Evolutionary conservation across 2,797 vertebrate genomes (phyloP).

Genomic region (Acomys russatus): DNA sequence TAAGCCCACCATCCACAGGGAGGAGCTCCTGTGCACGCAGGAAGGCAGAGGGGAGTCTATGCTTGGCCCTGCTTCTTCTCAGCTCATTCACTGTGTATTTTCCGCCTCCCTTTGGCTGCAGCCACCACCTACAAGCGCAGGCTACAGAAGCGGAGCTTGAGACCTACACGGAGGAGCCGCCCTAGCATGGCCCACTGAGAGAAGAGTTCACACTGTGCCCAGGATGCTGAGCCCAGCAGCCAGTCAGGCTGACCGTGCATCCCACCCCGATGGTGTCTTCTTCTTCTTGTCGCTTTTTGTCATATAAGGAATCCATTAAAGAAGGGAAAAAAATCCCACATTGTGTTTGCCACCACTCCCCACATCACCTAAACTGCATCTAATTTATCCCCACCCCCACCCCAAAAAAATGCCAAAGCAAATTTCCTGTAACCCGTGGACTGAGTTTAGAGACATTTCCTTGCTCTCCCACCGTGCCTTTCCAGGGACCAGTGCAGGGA

Average conservation of each 20-base stretch:
- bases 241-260: slow-evolving; percentile 89
- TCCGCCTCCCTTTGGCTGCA: slow-evolving; percentile 82
- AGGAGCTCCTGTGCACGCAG: not conserved
- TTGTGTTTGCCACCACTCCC: slow-evolving; percentile 88
- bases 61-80: not conserved
- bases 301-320: slow-evolving; percentile 92
- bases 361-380: slow-evolving; percentile 43
- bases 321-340: slow-evolving; percentile 87
- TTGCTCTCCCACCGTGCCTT: slow-evolving; percentile 90
- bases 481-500: slow-evolving; percentile 86
- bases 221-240: slow-evolving; percentile 83
- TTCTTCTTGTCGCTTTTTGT: slow-evolving; percentile 89
- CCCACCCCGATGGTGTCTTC: slow-evolving; percentile 89
- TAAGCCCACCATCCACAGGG: not conserved
- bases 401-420: slow-evolving; percentile 87
- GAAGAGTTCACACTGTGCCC: slow-evolving; percentile 77
- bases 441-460: slow-evolving; percentile 84
- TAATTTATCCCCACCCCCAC: slow-evolving; percentile 46
- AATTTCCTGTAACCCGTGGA: slow-evolving; percentile 87
- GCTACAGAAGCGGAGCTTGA: slow-evolving; percentile 93
- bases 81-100: slow-evolving; percentile 56
- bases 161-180: slow-evolving; percentile 89
- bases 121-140: slow-evolving; percentile 90
- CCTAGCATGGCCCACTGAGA: slow-evolving; percentile 92
- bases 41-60: too few species aligned